Base-by-base conservation (phyloP, 2,888 invertebrate species). In the Loripinus fragilis region DNA sequence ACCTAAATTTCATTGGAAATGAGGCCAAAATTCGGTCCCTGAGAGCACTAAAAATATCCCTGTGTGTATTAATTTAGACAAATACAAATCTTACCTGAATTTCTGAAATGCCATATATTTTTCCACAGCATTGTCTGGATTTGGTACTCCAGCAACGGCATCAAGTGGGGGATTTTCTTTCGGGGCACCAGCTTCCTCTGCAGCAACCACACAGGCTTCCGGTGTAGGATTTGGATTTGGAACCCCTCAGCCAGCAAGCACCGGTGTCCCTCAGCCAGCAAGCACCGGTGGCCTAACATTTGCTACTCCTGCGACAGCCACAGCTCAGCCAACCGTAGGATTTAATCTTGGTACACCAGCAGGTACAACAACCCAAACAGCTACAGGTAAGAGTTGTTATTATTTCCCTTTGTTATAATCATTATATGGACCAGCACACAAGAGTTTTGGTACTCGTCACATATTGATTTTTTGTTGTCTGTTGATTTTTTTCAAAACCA, bases 161-260 rank as follows among this genome's bases (percentile, higher is more conserved):
- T 38, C 75, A 30, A 55, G 72, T 65, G 69, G 74, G 15, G 87
- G 86, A 38, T 86, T 88, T 50, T 70, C 28, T 12, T 83, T 88
- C 71, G 84, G 83, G 28, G 78, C 81, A n/a, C 70, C 85, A 20
- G 74, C 79, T 12, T 50, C 78, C 0, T 67, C 77, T 45, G 68
- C 74, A 28, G 60, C 60, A 17, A 30, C 60, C 3, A 60, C 60
- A 12, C 30, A 8, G 23, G 33, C 60, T 17, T 12, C 60, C 3
- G 60, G 86, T 25, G 84, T 88, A 38, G 69, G 86, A 23, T 86
- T 88, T 50, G 70, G 38, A 8, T 85, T 88, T 75, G 83, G 84
- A 25, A 78, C 81, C 30, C 64, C 84, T 5, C 71, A 79, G 38
- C 38, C 71, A 79, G 20, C 65, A 80, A 0, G 71, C 79, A 55